phyloP scores from a whole-genome alignment of 2,888 invertebrate genomes.

The Volucella inflata region DNA sequence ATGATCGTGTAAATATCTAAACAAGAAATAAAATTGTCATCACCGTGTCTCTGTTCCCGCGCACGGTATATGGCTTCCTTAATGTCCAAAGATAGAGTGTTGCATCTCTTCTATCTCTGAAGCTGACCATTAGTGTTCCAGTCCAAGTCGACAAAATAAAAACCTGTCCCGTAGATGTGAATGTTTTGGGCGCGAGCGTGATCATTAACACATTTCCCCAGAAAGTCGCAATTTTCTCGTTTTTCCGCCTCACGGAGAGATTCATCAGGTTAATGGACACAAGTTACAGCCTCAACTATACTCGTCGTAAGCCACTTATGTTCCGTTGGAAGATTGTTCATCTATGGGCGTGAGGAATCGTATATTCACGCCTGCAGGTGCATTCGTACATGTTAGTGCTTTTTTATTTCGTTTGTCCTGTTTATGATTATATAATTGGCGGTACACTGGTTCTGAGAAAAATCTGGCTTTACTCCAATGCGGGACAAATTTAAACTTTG shows the following conservation, averaged over 20 bases:
- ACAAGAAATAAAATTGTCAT: slow-evolving; percentile 59
- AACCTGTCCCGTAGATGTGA: slow-evolving; percentile 39
- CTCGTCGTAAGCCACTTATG: neutral
- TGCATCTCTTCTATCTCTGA: too few relatives aligned
- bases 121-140: too few relatives aligned
- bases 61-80: slow-evolving; percentile 2
- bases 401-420: slow-evolving; percentile 18
- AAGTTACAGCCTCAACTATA: too few relatives aligned
- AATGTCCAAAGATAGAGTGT: slow-evolving; percentile 7
- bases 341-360: slow-evolving; percentile 35
- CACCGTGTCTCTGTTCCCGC: neutral
- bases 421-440: slow-evolving; percentile 61
- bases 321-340: slow-evolving; percentile 40
- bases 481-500: slow-evolving; percentile 42
- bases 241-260: slow-evolving; percentile 27
- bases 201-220: slow-evolving; percentile 74
- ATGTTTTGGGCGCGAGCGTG: slow-evolving; percentile 65
- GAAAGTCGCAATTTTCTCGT: slow-evolving; percentile 67
- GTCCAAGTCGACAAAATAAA: neutral
- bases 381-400: slow-evolving; percentile 11
- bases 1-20: slow-evolving; percentile 39
- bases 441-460: slow-evolving; percentile 27
- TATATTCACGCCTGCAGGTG: slow-evolving; percentile 63
- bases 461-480: slow-evolving; percentile 20
- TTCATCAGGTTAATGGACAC: slow-evolving; percentile 1